Evolutionary conservation across 2,888 invertebrate genomes (phyloP).

Genomic region (Campoplex capitator): DNA sequence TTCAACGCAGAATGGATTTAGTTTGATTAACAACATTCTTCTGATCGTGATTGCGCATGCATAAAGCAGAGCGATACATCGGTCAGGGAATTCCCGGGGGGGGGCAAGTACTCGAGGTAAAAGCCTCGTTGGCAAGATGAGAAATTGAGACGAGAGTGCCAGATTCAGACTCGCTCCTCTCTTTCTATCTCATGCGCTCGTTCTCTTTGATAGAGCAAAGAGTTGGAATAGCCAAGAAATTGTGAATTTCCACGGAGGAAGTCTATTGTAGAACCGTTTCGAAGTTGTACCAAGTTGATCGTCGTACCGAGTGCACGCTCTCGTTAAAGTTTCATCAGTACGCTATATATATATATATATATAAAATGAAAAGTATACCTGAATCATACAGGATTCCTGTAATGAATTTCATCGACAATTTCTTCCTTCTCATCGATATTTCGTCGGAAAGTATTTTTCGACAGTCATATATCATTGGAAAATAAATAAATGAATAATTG

Average conservation of each 20-base stretch:
- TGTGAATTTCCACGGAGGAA: conserved; percentile 44
- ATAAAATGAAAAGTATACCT: too few relatives aligned
- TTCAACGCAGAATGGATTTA: too few relatives aligned
- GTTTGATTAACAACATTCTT: too few relatives aligned
- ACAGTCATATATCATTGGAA: not conserved
- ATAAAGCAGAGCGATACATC: not conserved
- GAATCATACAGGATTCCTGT: too few relatives aligned
- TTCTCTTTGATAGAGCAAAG: not conserved
- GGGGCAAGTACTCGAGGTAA: conserved; percentile 63
- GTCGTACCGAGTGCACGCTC: conserved; percentile 49
- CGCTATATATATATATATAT: not conserved
- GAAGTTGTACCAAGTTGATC: conserved; percentile 18
- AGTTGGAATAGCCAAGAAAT: not conserved
- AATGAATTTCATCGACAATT: conserved; percentile 1
- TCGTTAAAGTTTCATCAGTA: conserved; percentile 3
- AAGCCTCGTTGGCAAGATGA: conserved; percentile 66
- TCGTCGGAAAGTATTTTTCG: not conserved
- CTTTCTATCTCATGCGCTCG: not conserved
- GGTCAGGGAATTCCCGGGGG: conserved; percentile 22
- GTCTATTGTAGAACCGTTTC: conserved; percentile 51
- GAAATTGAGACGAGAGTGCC: conserved; percentile 64
- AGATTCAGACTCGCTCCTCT: conserved; percentile 39
- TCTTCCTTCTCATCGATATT: not conserved
- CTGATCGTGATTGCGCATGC: not conserved
- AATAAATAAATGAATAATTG: not conserved